Conservation (phyloP, 2,888 invertebrate species). For the Papilio protenor region DNA sequence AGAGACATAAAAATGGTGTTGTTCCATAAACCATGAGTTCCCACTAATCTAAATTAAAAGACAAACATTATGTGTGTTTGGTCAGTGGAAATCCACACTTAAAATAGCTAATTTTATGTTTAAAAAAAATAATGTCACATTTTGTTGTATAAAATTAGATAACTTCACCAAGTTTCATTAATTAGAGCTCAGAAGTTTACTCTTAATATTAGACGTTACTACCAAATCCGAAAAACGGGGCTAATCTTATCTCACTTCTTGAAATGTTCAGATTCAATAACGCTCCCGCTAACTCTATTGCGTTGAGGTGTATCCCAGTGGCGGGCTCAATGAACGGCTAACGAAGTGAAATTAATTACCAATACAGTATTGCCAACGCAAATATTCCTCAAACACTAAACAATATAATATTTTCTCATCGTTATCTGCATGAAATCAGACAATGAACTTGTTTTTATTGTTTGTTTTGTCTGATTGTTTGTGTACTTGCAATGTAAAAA, state of each 20-base stretch:
- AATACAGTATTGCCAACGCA: conserved; percentile 55
- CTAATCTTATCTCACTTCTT: background rate
- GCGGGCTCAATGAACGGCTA: conserved; percentile 68
- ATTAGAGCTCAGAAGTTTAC: background rate
- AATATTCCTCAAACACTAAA: conserved; percentile 49
- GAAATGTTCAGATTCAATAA: background rate
- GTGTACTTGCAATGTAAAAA: background rate
- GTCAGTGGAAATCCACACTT: background rate
- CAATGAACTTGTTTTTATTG: conserved; percentile 32
- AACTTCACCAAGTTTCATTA: background rate
- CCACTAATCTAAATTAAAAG: background rate
- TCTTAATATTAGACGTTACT: background rate
- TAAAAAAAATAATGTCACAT: background rate
- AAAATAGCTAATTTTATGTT: background rate
- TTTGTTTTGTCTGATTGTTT: background rate
- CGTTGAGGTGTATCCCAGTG: conserved; percentile 48
- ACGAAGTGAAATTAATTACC: conserved; percentile 76
- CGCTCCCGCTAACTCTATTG: conserved; percentile 50
- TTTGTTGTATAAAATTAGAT: background rate
- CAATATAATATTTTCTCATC: conserved; percentile 44
- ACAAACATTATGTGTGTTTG: no score
- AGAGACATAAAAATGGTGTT: background rate
- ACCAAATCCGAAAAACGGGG: background rate
- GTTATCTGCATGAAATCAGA: background rate
- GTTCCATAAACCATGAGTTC: background rate